A percentile compares a stretch with the other conserved stretches of the same genome.
Conservation (phyloP, 2,888 invertebrate species). For the Synergus umbraculus region DNA sequence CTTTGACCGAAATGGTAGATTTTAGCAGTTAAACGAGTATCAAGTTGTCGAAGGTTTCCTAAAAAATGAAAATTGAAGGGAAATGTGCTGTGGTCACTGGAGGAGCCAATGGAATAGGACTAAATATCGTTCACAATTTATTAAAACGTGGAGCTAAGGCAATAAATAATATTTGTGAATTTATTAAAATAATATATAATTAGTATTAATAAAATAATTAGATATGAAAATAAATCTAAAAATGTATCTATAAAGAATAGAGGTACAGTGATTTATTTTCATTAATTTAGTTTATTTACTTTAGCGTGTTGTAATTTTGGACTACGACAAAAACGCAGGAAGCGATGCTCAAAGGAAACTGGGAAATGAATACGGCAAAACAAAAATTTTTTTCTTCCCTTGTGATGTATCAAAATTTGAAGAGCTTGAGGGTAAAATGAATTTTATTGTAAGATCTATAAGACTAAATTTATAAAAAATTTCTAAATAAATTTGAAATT, state of each 20-base stretch:
- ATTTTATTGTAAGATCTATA: neutral
- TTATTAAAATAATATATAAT: neutral
- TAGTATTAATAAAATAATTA: neutral
- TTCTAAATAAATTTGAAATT: neutral
- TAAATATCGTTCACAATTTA: neutral
- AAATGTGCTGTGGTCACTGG: neutral
- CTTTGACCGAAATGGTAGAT: neutral
- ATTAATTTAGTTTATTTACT: neutral
- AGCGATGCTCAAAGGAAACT: neutral
- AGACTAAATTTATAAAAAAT: neutral
- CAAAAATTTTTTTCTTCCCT: neutral
- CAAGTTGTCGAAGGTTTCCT: neutral
- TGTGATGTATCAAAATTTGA: neutral
- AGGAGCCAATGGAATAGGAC: neutral
- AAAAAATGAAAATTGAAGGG: neutral
- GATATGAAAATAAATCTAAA: neutral
- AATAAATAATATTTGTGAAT: neutral
- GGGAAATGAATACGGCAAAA: neutral
- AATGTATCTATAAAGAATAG: too few relatives aligned
- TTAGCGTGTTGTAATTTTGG: neutral
- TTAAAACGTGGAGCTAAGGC: neutral
- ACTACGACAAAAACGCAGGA: neutral
- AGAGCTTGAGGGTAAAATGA: neutral
- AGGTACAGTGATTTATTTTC: neutral
- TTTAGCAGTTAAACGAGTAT: neutral